These are phyloP conservation scores for Anastatus disparis DNA, from an alignment of 1,140 invertebrate genomes.

Conservation along the genomic window DNA sequence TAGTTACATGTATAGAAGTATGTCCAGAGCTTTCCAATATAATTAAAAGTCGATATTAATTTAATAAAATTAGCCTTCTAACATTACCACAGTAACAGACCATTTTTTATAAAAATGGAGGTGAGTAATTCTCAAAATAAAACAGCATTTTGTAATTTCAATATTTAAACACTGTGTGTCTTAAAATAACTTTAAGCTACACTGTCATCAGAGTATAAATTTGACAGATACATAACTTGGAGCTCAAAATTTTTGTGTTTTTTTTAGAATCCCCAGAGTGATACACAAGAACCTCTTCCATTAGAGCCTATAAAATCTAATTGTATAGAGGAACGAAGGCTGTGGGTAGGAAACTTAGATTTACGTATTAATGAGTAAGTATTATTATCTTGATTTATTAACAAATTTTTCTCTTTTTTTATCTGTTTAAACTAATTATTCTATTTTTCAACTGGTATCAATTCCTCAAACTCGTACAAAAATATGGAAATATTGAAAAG, in stretches of 20 bases:
- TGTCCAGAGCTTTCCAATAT: neutral
- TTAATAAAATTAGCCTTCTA: conserved; percentile 17
- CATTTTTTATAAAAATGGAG: conserved; percentile 13
- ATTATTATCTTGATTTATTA: conserved; percentile 49
- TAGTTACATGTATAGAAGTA: conserved; percentile 10
- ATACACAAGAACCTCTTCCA: conserved; percentile 66
- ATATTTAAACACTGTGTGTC: neutral
- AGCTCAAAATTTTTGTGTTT: neutral
- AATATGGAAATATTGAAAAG: conserved; percentile 90
- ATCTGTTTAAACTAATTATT: conserved; percentile 41
- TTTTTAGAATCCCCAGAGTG: conserved; percentile 11
- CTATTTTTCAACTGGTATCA: conserved; percentile 82
- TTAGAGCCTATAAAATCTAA: conserved; percentile 71
- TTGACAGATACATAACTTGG: neutral
- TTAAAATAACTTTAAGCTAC: neutral
- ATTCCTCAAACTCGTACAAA: conserved; percentile 93
- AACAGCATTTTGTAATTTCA: neutral
- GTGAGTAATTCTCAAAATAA: neutral
- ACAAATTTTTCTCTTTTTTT: neutral
- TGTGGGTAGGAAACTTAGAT: conserved; percentile 93
- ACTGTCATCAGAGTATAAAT: neutral
- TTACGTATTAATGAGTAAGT: conserved; percentile 92
- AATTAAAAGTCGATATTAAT: conserved; percentile 27
- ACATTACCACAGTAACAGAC: neutral
- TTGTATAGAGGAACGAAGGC: conserved; percentile 75